These are phyloP conservation scores for Xiphophorus couchianus DNA, from an alignment of 2,113 vertebrate genomes.

Conservation along the genomic window DNA sequence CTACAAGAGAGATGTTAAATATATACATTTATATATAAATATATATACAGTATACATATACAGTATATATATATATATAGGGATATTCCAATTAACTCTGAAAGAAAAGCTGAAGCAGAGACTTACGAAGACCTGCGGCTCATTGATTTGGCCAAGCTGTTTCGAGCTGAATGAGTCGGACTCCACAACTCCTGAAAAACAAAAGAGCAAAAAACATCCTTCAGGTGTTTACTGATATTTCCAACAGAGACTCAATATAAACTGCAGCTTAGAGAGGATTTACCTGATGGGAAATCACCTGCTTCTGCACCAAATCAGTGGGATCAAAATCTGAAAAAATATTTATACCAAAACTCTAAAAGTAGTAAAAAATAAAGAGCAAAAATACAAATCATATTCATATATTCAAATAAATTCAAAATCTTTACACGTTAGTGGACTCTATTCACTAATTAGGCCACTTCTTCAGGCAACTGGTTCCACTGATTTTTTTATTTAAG, in stretches of 20 bases:
- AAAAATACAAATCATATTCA: no score
- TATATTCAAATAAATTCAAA: not conserved
- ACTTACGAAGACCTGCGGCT: conserved; percentile 85
- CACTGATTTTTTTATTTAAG: not conserved
- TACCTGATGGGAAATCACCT: conserved; percentile 73
- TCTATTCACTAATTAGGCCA: not conserved
- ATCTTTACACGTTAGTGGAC: not conserved
- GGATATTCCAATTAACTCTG: not conserved
- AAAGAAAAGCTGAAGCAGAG: not conserved
- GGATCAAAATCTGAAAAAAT: conserved; percentile 84
- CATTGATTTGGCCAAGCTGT: conserved; percentile 69
- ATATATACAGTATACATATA: no score
- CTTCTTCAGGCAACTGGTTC: not conserved
- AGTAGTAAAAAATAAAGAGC: no score
- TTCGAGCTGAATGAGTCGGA: conserved; percentile 75
- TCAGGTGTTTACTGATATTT: not conserved
- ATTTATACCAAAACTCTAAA: not conserved
- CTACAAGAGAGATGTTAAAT: conserved; percentile 46
- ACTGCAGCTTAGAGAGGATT: not conserved
- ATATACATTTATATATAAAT: no score
- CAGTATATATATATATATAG: not conserved
- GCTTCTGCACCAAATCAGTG: conserved; percentile 75
- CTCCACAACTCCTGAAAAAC: conserved; percentile 69
- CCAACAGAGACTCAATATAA: not conserved
- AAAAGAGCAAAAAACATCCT: not conserved